A percentile compares a stretch with the other conserved stretches of the same genome.
These are phyloP conservation scores for Pyrrhia umbra DNA, from an alignment of 2,888 invertebrate species.

Conservation along the genomic window DNA sequence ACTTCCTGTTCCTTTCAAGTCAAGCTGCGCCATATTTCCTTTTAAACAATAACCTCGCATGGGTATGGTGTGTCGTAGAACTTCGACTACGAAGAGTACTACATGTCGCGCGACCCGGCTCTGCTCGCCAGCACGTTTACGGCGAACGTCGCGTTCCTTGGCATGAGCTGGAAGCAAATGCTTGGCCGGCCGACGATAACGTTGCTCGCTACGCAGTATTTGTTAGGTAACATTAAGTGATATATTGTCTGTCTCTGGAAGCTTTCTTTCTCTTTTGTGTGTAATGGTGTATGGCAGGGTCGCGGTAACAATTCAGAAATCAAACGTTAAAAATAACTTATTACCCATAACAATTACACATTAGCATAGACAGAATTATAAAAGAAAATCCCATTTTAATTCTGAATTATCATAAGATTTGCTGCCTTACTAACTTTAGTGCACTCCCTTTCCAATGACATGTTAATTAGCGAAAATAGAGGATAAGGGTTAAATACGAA, in stretches of 20 bases:
- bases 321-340: not conserved
- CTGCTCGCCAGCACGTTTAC: conserved; percentile 98
- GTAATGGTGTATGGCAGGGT: conserved; percentile 18
- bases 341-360: no score
- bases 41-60: conserved; percentile 72
- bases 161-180: conserved; percentile 99
- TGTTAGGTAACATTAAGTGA: conserved; percentile 92
- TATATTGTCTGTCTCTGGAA: conserved; percentile 25
- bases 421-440: no score
- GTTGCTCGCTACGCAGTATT: conserved; percentile 95
- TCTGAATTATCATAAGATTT: no score
- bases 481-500: no score
- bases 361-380: no score
- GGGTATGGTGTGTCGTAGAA: conserved; percentile 91
- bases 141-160: conserved; percentile 98
- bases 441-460: no score
- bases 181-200: conserved; percentile 98
- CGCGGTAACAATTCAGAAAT: not conserved
- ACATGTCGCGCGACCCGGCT: conserved; percentile 98
- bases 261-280: conserved; percentile 32
- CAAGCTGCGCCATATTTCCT: conserved; percentile 31
- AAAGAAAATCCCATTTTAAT: no score
- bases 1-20: not conserved
- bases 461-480: no score
- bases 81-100: conserved; percentile 98